Conservation (phyloP, 2,888 invertebrate genomes). For the Heliconius sara region DNA sequence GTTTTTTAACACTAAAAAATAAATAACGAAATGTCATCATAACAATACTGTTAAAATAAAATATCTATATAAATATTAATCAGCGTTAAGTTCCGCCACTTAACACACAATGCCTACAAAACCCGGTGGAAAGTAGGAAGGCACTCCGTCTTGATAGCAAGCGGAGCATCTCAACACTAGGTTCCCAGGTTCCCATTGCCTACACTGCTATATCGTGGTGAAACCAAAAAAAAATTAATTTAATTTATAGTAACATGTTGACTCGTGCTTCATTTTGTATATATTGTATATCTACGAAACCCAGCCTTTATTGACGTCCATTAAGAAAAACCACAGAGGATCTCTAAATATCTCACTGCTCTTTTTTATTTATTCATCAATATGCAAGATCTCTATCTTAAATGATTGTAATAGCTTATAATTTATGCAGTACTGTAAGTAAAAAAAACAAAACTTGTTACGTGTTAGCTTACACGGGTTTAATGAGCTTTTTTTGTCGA, state of each 20-base stretch:
- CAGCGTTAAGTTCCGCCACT: too few relatives aligned
- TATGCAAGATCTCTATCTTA: constrained; percentile 74
- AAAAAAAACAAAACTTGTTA: constrained; percentile 56
- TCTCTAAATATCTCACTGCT: constrained; percentile 34
- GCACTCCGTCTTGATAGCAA: too few relatives aligned
- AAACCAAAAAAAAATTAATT: background rate
- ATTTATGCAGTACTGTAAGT: constrained; percentile 67
- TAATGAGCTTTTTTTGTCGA: constrained; percentile 46
- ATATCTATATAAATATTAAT: too few relatives aligned
- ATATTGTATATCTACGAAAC: background rate
- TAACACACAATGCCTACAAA: too few relatives aligned
- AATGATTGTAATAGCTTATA: constrained; percentile 76
- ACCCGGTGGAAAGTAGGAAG: too few relatives aligned
- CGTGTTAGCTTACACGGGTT: constrained; percentile 42
- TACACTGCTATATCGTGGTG: too few relatives aligned
- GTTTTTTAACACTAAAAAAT: too few relatives aligned
- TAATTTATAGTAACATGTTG: background rate
- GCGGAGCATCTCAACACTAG: too few relatives aligned
- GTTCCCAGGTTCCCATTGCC: too few relatives aligned
- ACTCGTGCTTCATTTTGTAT: too few relatives aligned
- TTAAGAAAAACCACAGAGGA: constrained; percentile 40
- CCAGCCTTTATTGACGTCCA: background rate
- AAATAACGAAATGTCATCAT: too few relatives aligned
- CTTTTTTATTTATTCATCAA: constrained; percentile 63
- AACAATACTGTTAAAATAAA: too few relatives aligned